Evolutionary conservation across 2,888 invertebrate genomes (phyloP), one percentile per base, ranked within the genome.

Genomic region (Andrena fulva): DNA sequence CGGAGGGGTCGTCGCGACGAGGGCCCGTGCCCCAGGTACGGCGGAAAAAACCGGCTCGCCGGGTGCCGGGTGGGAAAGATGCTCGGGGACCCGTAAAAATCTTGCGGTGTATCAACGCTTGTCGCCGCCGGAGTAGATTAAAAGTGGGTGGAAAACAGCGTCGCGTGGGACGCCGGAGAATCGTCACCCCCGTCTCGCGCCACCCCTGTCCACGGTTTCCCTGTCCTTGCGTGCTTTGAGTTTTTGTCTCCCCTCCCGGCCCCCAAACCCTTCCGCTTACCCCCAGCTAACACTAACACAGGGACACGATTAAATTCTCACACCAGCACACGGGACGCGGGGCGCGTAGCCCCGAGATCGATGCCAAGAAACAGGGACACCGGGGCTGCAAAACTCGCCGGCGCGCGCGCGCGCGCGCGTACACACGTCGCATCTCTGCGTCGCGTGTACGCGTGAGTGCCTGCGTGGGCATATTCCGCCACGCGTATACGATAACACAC

Each of bases 311-410:
- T 31, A 50, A 76, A 80, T 60, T 75, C 52, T 48, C 50, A 71
- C 50, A 63, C 50, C n/a, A 31, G 50, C 80, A 24, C 60, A 67
- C 68, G 35, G 42, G 31, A 77, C 71, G 68, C 68, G 42, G 16
- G 42, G 12, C 79, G 59, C 42, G 60, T 35, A 16, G 52, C 72
- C 72, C 66, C 80, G 79, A 67, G 80, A 80, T 73, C 80, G 80
- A 80, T 73, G 80, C 67, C 67, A 78, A 67, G 77, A 78, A 78
- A 78, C 79, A 72, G 72, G 74, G 67, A 74, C 77, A 35, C 66
- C 52, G 66, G 66, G 59, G 66, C 42, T 33, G 48, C 27, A 16
- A 59, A 42, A 24, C 56, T 56, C 76, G 60, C 33, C 16, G 10
- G 59, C 42, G 10, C 56, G 24, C 56, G 7, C 54, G 16, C 50